A percentile compares a stretch with the other conserved stretches of the same genome.
phyloP scores from a whole-genome alignment of 1,140 invertebrate genomes.

The Papilio xuthus region DNA sequence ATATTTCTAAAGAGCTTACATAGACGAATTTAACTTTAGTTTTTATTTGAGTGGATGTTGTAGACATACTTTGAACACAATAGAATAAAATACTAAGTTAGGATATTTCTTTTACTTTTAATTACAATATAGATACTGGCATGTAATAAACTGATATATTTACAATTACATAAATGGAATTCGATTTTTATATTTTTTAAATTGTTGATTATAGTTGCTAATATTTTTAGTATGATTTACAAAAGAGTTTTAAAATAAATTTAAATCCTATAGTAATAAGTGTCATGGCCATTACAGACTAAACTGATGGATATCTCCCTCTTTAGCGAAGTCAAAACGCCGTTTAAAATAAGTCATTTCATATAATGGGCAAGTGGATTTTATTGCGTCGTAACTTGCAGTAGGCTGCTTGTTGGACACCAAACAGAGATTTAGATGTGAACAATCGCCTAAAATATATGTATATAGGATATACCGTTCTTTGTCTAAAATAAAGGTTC shows the following conservation, averaged over 20 bases:
- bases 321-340: background rate
- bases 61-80: background rate
- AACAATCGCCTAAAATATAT: constrained; percentile 29
- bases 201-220: too few relatives aligned
- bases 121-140: too few relatives aligned
- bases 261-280: background rate
- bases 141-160: too few relatives aligned
- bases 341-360: constrained; percentile 27
- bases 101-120: background rate
- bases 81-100: background rate
- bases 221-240: too few relatives aligned
- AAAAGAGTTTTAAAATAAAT: background rate
- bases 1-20: constrained; percentile 5
- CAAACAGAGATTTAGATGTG: constrained; percentile 30
- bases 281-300: background rate
- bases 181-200: too few relatives aligned
- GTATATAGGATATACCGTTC: background rate
- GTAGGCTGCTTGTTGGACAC: constrained; percentile 29
- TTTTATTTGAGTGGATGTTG: background rate
- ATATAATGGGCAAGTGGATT: constrained; percentile 31
- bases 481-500: background rate
- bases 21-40: background rate
- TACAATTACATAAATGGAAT: too few relatives aligned
- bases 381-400: constrained; percentile 35
- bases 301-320: background rate